Percentiles rank a stretch among this genome's conserved stretches.
Evolutionary conservation across 2,113 vertebrate genomes (phyloP).

Genomic region (Cyanistes caeruleus): DNA sequence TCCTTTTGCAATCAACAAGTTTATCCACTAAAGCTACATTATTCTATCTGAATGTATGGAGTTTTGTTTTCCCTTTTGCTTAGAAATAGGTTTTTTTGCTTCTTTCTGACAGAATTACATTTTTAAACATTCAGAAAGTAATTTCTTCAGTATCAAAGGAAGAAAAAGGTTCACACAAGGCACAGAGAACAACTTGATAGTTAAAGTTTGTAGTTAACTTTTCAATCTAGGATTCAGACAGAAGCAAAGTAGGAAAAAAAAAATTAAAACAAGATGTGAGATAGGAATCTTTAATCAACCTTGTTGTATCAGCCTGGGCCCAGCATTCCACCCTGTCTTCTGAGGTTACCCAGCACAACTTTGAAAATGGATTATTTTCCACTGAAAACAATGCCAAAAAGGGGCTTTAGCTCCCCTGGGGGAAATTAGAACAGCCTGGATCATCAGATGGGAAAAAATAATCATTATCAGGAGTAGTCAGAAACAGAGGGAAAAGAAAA

Average conservation of each 20-base stretch:
- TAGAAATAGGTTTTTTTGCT: background rate
- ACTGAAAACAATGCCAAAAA: slow-evolving; percentile 61
- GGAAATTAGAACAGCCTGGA: slow-evolving; percentile 50
- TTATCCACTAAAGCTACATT: background rate
- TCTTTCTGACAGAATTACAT: background rate
- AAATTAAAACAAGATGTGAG: slow-evolving; percentile 61
- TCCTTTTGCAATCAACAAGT: background rate
- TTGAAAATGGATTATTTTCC: slow-evolving; percentile 72
- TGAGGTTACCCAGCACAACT: slow-evolving; percentile 58
- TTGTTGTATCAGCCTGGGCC: background rate
- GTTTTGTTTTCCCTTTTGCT: background rate
- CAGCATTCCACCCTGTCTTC: slow-evolving; percentile 42
- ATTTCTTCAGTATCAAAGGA: background rate
- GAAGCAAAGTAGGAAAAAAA: slow-evolving; percentile 36
- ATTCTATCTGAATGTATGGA: background rate
- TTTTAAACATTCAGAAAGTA: background rate
- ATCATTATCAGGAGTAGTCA: slow-evolving; percentile 5
- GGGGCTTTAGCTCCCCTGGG: slow-evolving; percentile 11
- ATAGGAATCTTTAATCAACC: slow-evolving; percentile 66
- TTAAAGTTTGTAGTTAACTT: background rate
- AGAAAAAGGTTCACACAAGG: background rate
- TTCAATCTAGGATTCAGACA: slow-evolving; percentile 30
- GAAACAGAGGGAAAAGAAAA: background rate
- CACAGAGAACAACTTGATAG: background rate
- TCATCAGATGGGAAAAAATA: slow-evolving; percentile 28